Conservation (phyloP, 2,888 invertebrate species). For the Aspidiotus destructor region DNA sequence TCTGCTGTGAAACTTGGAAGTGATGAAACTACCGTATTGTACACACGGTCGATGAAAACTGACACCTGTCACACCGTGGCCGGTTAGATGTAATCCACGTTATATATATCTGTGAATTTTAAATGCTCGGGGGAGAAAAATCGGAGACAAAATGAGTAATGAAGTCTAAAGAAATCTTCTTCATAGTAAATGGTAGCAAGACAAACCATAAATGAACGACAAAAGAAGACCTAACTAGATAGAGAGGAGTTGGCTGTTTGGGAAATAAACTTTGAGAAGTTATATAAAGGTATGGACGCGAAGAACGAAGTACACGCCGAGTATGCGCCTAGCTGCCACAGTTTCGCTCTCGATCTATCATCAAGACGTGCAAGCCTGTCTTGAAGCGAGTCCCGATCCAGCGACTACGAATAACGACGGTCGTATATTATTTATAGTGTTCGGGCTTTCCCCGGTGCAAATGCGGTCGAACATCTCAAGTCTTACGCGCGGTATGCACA, state of each 20-base stretch:
- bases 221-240: no score
- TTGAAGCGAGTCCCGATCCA: conserved; percentile 29
- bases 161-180: no score
- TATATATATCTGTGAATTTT: neutral
- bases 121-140: conserved; percentile 1
- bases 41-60: no score
- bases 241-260: no score
- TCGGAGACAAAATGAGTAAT: neutral
- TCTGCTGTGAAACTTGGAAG: no score
- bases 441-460: conserved; percentile 7
- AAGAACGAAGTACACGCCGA: conserved; percentile 2
- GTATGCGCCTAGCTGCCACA: conserved; percentile 17
- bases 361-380: conserved; percentile 33
- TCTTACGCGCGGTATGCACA: conserved; percentile 6
- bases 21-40: no score
- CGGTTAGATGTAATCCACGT: neutral
- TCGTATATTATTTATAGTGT: conserved; percentile 20
- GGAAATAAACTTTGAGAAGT: no score
- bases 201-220: no score
- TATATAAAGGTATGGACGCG: neutral
- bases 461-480: conserved; percentile 29
- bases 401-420: conserved; percentile 6
- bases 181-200: no score
- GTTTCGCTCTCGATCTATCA: conserved; percentile 34
- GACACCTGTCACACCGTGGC: neutral